Percentiles rank a stretch among this genome's conserved stretches.
Evolutionary conservation across 2,797 vertebrate genomes (phyloP).

Genomic region (Lophotriccus pileatus): DNA sequence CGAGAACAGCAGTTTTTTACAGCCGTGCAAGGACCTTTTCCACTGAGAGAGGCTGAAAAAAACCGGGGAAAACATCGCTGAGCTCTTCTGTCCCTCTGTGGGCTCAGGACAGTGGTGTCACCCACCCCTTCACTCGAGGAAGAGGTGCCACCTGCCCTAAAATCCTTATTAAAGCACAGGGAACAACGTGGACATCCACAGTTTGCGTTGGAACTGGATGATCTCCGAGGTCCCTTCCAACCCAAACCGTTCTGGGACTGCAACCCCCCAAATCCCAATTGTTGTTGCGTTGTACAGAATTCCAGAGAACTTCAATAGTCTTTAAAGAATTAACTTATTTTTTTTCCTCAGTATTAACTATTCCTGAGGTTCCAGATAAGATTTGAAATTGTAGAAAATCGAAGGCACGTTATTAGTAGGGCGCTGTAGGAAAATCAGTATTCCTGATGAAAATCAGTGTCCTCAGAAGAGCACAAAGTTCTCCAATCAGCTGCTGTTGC

Average conservation of each 20-base stretch:
- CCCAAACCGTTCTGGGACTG: neutral
- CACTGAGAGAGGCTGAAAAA: neutral
- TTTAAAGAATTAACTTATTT: neutral
- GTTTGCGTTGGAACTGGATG: neutral
- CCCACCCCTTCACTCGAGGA: neutral
- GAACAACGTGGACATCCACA: neutral
- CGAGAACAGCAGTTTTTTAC: neutral
- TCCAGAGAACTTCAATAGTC: neutral
- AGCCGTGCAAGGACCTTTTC: neutral
- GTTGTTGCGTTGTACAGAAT: neutral
- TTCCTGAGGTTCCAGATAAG: neutral
- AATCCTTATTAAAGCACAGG: neutral
- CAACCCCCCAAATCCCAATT: neutral
- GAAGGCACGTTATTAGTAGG: neutral
- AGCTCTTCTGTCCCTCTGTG: neutral
- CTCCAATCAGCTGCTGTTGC: neutral
- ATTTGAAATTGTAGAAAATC: neutral
- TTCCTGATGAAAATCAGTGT: neutral
- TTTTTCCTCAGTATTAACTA: neutral
- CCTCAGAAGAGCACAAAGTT: neutral
- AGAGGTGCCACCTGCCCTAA: neutral
- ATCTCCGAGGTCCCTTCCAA: neutral
- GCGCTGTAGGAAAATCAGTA: neutral
- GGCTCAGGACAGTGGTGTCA: neutral
- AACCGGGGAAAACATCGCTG: rapidly evolving